phyloP scores from a whole-genome alignment of 2,888 invertebrate genomes.

The Neria commutata region DNA sequence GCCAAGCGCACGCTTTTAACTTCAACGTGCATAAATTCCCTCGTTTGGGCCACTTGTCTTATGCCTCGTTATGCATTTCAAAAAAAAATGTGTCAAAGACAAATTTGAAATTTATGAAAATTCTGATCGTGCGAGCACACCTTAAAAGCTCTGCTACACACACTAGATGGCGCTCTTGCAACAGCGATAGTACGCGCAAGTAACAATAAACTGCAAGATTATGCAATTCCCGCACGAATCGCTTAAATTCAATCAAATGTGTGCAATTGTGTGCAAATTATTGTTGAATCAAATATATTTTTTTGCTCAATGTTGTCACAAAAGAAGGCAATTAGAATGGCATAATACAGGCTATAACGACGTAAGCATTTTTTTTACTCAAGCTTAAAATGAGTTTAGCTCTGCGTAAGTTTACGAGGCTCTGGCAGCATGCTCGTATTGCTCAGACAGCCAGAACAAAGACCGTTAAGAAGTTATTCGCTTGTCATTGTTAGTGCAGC shows the following conservation, averaged over 20 bases:
- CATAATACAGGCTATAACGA: too few relatives aligned
- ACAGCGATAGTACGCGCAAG: background rate
- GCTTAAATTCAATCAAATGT: background rate
- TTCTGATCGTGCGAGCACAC: constrained; percentile 19
- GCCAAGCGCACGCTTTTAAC: background rate
- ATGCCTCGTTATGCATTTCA: background rate
- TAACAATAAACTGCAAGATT: constrained; percentile 15
- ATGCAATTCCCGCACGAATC: constrained; percentile 9
- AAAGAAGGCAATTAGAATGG: too few relatives aligned
- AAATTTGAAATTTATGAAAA: constrained; percentile 4
- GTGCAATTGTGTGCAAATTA: background rate
- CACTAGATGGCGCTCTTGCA: background rate
- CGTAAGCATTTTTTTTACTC: too few relatives aligned
- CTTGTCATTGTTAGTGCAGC: too few relatives aligned
- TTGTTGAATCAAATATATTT: background rate
- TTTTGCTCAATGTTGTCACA: too few relatives aligned
- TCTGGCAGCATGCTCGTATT: too few relatives aligned
- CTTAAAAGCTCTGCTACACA: constrained; percentile 18
- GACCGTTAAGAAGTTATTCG: too few relatives aligned
- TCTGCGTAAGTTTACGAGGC: too few relatives aligned
- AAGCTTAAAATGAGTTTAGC: too few relatives aligned
- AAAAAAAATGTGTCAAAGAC: background rate
- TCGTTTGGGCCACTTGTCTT: background rate
- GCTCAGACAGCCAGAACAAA: too few relatives aligned
- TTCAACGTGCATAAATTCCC: background rate